Base-by-base conservation (phyloP, 2,888 invertebrate genomes). In the Drosophila nigricruria region DNA sequence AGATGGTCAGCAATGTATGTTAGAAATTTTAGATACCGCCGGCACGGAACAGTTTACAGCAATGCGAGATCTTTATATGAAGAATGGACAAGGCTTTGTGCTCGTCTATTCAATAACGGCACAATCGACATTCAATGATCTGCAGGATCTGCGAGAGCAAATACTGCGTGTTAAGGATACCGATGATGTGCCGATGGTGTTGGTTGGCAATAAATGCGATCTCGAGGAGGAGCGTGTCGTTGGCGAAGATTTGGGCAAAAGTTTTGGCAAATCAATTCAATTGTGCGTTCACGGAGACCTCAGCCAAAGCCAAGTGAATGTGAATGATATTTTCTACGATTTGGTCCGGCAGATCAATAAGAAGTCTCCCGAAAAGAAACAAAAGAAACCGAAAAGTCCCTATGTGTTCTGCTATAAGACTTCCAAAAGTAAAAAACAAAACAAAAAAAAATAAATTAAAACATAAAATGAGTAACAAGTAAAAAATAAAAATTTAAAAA, bases 31-130 rank as follows among this genome's bases (percentile, higher is more conserved):
- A 92, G 99, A 99, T 94, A 99, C 99, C 79, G 99, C 99, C 90
- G 99, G 99, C 93, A 99, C 99, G 95, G 99, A 99, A 95, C 99
- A 99, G 96, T 99, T 99, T 94, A 99, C 99, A 89, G 99, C 99
- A 86, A 99, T 99, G 99, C 95, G 99, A 92, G 99, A 99, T 95
- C 95, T 99, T 91, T 99, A 99, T 94, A 99, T 99, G 99, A 99
- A 99, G 94, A 99, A 99, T 94, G 99, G 99, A 30, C 99, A 99
- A 94, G 99, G 99, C 80, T 99, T 99, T 94, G 98, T 99, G 87
- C 95, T 99, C 93, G 99, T 99, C 75, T 99, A 99, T 94, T 99
- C 99, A 92, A 99, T 99, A 94, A 99, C 99, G 86, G 99, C 99
- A 93, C 99, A 99, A 94, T 99, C 99, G 84, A 99, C 99, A 89